Evolutionary conservation across 2,113 vertebrate genomes (phyloP), one percentile per base, ranked within the genome.

Genomic region (Neofelis nebulosa): DNA sequence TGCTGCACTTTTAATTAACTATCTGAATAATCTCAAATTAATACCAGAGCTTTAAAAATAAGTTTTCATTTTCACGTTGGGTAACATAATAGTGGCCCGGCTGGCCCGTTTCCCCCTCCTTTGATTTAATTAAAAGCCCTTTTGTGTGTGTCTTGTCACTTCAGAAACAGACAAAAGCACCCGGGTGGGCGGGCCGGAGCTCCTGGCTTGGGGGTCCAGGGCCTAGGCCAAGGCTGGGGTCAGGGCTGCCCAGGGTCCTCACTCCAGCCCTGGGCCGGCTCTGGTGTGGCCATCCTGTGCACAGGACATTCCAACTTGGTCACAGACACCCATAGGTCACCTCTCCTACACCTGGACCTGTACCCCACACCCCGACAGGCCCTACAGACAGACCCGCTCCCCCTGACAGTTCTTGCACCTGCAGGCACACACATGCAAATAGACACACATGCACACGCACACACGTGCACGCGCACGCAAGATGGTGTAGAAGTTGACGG

Each of bases 1-100:
- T 99, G 99, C 99, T 99, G 99, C 99, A 99, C 99, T 99, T 99
- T 99, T 99, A 99, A 99, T 99, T 99, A 99, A 99, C 99, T 99
- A 98, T 99, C 99, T 98, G 99, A 99, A 99, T 99, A 99, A 99
- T 99, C 99, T 99, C 98, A 99, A 99, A 99, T 99, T 99, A 99
- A 99, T 99, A 98, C 99, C 99, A 99, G 99, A 99, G 99, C 98
- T 99, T 99, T 98, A 99, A 99, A 99, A 99, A 99, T 99, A 99
- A 99, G 99, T 99, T 99, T 99, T 98, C 99, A 99, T 99, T 99
- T 99, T 99, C 98, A 89, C 98, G 57, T 98, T 98, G 98, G 98
- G 99, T 99, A 99, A 99, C 98, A 99, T 99, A 99, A 99, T 99
- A 99, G 98, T 98, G 74, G 98, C 98, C 98, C 87, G 96, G 98